Conservation (phyloP, 2,113 vertebrate genomes). For the Myrmecobius fasciatus region DNA sequence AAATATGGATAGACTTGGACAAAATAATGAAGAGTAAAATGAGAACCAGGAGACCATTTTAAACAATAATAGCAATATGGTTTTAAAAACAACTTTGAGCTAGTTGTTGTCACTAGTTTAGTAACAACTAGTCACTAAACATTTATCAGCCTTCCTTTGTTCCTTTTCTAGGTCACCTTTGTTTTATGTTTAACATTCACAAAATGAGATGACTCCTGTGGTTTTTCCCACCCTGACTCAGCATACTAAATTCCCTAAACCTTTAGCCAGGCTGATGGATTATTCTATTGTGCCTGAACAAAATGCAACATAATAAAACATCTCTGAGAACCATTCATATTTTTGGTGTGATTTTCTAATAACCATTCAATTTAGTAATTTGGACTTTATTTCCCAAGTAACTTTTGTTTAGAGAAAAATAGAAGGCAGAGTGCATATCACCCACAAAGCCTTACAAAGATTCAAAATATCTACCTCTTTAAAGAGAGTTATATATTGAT, state of each 20-base stretch:
- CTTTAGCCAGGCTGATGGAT: not conserved
- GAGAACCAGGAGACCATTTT: too few relatives aligned
- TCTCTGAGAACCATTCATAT: not conserved
- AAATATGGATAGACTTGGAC: too few relatives aligned
- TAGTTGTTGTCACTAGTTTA: too few relatives aligned
- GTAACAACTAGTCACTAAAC: not conserved
- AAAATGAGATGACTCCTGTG: not conserved
- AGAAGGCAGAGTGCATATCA: too few relatives aligned
- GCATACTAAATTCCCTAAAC: not conserved
- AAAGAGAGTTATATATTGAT: not conserved
- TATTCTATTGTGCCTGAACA: not conserved
- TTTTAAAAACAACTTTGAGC: too few relatives aligned
- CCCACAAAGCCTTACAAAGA: too few relatives aligned
- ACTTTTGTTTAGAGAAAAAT: slow-evolving; percentile 13
- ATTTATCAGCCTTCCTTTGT: not conserved
- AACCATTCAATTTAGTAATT: not conserved
- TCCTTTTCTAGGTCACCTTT: not conserved
- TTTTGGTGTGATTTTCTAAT: slow-evolving; percentile 23
- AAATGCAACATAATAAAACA: not conserved
- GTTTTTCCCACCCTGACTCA: not conserved
- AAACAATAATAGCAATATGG: too few relatives aligned
- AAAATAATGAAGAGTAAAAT: too few relatives aligned
- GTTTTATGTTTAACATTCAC: not conserved
- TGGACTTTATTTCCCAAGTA: not conserved
- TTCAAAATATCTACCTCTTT: too few relatives aligned